A percentile compares a stretch with the other conserved stretches of the same genome.
These are phyloP conservation scores for Macrosteles quadrilineatus DNA, from an alignment of 1,140 invertebrate species.

Conservation along the genomic window DNA sequence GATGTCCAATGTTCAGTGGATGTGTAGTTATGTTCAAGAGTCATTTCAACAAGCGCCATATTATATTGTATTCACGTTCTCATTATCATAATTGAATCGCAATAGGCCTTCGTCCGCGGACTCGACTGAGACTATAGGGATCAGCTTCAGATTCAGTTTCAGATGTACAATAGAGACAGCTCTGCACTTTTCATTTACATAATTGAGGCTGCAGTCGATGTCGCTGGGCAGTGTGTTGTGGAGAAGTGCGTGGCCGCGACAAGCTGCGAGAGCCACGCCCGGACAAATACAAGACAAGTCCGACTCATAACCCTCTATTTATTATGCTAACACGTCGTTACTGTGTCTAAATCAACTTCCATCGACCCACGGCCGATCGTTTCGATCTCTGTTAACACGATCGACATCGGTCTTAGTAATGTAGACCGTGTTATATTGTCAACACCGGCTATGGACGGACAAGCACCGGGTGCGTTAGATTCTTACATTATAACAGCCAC, in stretches of 20 bases:
- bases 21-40: no score
- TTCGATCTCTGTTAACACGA: background rate
- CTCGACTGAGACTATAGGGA: background rate
- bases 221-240: background rate
- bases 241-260: background rate
- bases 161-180: background rate
- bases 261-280: background rate
- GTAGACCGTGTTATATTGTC: background rate
- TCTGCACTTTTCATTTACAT: background rate
- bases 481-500: no score
- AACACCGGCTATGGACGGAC: no score
- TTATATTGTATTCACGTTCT: background rate
- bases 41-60: no score
- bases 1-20: no score
- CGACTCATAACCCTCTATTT: constrained; percentile 4
- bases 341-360: constrained; percentile 3
- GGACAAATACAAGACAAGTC: background rate
- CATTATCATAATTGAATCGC: constrained; percentile 6
- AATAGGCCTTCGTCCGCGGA: background rate
- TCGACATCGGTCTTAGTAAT: background rate
- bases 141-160: background rate
- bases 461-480: no score
- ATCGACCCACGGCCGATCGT: background rate
- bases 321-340: constrained; percentile 6
- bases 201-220: background rate